These are phyloP conservation scores for Asbolus verrucosus DNA, from an alignment of 1,140 invertebrate species.

Conservation along the genomic window DNA sequence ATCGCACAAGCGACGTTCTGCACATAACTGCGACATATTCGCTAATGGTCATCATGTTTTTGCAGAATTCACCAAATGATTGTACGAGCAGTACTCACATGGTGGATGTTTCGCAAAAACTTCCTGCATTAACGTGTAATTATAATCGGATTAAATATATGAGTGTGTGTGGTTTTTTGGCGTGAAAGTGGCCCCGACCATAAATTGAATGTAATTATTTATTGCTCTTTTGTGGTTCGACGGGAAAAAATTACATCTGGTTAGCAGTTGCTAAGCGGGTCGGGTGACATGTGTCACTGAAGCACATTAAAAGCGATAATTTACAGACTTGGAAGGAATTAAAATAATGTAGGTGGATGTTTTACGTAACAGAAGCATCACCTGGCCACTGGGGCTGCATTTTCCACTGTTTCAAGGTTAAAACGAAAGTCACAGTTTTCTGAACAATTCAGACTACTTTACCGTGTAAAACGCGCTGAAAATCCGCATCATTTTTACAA, in stretches of 20 bases:
- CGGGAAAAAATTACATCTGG: slow-evolving; percentile 55
- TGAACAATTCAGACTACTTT: no score
- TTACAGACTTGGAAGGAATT: slow-evolving; percentile 16
- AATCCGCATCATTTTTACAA: no score
- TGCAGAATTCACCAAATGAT: no score
- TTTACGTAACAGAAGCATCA: slow-evolving; percentile 7
- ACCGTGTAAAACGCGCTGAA: no score
- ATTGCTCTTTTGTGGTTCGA: slow-evolving; percentile 53
- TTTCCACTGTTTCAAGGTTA: no score
- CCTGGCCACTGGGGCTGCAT: slow-evolving; percentile 13
- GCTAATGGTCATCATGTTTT: no score
- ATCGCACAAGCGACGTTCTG: no score
- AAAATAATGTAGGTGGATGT: slow-evolving; percentile 31
- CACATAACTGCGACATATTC: no score
- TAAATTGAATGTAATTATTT: slow-evolving; percentile 55
- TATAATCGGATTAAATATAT: slow-evolving; percentile 28
- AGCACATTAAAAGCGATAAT: slow-evolving; percentile 34
- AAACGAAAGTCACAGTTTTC: no score
- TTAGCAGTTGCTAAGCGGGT: slow-evolving; percentile 56
- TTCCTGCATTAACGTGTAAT: no score
- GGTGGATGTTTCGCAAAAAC: no score
- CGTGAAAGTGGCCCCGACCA: slow-evolving; percentile 40
- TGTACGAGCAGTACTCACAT: no score
- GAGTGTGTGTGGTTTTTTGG: slow-evolving; percentile 35
- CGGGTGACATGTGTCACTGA: slow-evolving; percentile 54